Base-by-base conservation (phyloP, 2,113 vertebrate species). In the Notarius quadriscutis region DNA sequence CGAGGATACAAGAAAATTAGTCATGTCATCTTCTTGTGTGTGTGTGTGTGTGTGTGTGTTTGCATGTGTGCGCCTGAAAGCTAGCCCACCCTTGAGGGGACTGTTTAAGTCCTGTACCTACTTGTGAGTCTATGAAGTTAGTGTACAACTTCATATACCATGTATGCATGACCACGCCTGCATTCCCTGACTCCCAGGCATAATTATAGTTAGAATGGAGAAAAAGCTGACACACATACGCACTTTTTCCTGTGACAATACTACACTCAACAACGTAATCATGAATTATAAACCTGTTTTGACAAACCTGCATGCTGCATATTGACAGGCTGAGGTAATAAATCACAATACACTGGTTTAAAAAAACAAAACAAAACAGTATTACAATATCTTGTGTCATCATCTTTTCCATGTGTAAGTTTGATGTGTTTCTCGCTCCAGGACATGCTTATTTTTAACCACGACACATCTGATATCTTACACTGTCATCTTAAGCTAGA, bases 81-180 rank as follows among this genome's bases (percentile, higher is more conserved):
- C 41, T 12, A 67, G 12, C 25, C 2, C 15, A 83, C 30, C 62
- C 63, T 53, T 20, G 25, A 53, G 48, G 81, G 1, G 63, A 51
- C 51, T 51, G 11, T 17, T 83, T 6, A 67, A 62, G 48, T 83
- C 48, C 50, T 82, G 57, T 81, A 81, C 82, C 34, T 34, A 51
- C 22, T 18, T 80, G 62, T 69, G 62, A 41, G 34, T 79, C 34
- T 41, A 48, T 58, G 58, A 48, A 50, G 58, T 87, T n/a, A 69
- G 14, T 57, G 48, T 84, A 55, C 71, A 50, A 81, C 5, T 17
- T 25, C n/a, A 69, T 71, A 71, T 55, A 27, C n/a, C 74, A 8
- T 22, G 14, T 60, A 81, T 30, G 58, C 69, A 65, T 88, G 65
- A 84, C 86, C 77, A 18, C 63, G 63, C 34, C 83, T 87, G 83